Base-by-base conservation (phyloP, 2,888 invertebrate species). In the Lottia scabra region DNA sequence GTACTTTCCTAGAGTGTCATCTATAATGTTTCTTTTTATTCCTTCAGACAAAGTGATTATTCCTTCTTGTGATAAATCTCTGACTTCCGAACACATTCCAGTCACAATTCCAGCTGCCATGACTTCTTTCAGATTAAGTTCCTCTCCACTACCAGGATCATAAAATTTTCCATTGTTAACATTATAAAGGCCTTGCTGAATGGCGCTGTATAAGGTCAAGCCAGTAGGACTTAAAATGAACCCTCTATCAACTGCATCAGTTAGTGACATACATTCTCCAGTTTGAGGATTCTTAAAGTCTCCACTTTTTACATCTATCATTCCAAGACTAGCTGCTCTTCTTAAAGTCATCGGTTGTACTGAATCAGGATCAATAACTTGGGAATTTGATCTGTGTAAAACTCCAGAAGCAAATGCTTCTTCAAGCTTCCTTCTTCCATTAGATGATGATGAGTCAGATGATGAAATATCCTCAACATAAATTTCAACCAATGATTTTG, bases 21-120 rank as follows among this genome's bases (percentile, higher is more conserved):
- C 86, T 56, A 88, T 83, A 46, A 90, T 83, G 38, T 90, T 90
- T 75, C 88, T 88, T 75, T 89, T 87, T 71, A 91, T 88, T 43
- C 90, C 90, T 92, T 94, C 93, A 81, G 93, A 92, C 65, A 98
- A 89, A 0, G 95, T 94, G 43, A 96, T 91, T 8, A 81, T 78
- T 19, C 82, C 82, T 67, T 84, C 83, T 68, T 81, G 81, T 13
- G 72, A 71, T 19, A 85, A 74, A 67, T 86, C 85, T 68, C 83
- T 78, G 30, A 85, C 78, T 75, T 85, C 85, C 23, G 73, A 73
- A 71, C 83, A 84, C 63, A 74, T 75, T 8, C 78, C 74, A 26
- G 81, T 83, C 19, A 90, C 81, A 16, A 90, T 78, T 56, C 88
- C 89, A 73, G 80, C 80, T 2, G 84, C 78, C 46, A 87, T 83